A percentile compares a stretch with the other conserved stretches of the same genome.
phyloP scores from a whole-genome alignment of 92 coral and sea anemone species.

The Ricordea florida region DNA sequence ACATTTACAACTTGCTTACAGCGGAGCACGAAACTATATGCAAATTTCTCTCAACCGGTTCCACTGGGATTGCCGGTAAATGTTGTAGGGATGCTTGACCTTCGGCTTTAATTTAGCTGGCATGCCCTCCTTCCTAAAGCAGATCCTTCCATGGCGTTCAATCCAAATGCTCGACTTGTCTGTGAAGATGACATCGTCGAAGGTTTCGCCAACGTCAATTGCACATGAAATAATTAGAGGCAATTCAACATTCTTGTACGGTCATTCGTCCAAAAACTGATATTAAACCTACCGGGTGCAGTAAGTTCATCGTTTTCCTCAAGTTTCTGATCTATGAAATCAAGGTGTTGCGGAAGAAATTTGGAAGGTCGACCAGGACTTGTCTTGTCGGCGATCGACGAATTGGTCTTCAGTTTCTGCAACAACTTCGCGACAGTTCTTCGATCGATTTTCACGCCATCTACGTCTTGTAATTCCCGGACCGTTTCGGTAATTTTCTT shows the following conservation, averaged over 20 bases:
- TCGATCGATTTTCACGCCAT: not conserved
- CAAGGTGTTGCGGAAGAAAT: too few species aligned
- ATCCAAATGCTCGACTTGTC: conserved; percentile 28
- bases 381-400: not conserved
- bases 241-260: not conserved
- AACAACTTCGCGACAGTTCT: not conserved
- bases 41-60: too few species aligned
- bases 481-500: not conserved
- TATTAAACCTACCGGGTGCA: not conserved
- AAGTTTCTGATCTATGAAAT: too few species aligned
- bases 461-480: not conserved
- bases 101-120: conserved; percentile 20
- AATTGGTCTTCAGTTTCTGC: not conserved
- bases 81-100: conserved; percentile 44
- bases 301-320: too few species aligned
- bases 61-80: too few species aligned
- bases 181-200: conserved; percentile 31
- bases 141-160: conserved; percentile 35
- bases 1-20: too few species aligned
- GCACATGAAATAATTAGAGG: too few species aligned
- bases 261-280: not conserved
- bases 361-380: not conserved
- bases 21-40: too few species aligned
- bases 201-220: too few species aligned
- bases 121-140: conserved; percentile 21